Base-by-base conservation (phyloP, 2,797 vertebrate genomes). In the Mormyrus hasselquistii region DNA sequence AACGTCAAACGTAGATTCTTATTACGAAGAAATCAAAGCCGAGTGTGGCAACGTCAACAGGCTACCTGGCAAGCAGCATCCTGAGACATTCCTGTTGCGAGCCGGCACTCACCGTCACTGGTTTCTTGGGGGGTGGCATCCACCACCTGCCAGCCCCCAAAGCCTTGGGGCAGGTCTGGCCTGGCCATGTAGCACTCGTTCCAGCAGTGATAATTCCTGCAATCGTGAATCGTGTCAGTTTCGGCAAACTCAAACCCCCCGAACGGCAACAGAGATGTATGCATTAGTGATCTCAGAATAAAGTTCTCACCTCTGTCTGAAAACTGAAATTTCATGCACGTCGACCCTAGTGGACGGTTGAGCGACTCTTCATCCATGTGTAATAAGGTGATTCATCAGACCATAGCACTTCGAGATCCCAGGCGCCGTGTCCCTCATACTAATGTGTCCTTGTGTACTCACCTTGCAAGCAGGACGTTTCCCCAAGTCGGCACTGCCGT, bases 181-280 rank as follows among this genome's bases (percentile, higher is more conserved):
- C 98, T 96, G 14, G 96, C 91, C 98, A 99, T 99, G 97, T 94
- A 99, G 91, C 98, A 98, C 90, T 99, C 98, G 0, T 98, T 99
- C 98, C 98, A 99, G 94, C 98, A 99, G 90, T 99, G 98, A 89
- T 99, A 99, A 92, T 99, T 99, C 98, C 98, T 99, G 94, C 50
- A 73, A 53, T 47, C 19, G n/a, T 7, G 9, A 1, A 55, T 82
- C 88, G 89, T 92, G 1, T 22, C 34, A 9, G 22, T 50, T 79
- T 44, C 14, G n/a, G 34, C n/a, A 16, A 44, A 79, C 73, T 44
- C 6, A 2, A 29, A 29, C 25, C 38, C 38, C 38, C 41, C 14
- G 16, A 44, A 41, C 34, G 8, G 73, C 38, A 41, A 19, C 16
- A n/a, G 38, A 34, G 34, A 69, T 69, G 62, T 12, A 29, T 14